These are phyloP conservation scores for Scomber colias DNA, from an alignment of 2,113 vertebrate species.

Conservation along the genomic window DNA sequence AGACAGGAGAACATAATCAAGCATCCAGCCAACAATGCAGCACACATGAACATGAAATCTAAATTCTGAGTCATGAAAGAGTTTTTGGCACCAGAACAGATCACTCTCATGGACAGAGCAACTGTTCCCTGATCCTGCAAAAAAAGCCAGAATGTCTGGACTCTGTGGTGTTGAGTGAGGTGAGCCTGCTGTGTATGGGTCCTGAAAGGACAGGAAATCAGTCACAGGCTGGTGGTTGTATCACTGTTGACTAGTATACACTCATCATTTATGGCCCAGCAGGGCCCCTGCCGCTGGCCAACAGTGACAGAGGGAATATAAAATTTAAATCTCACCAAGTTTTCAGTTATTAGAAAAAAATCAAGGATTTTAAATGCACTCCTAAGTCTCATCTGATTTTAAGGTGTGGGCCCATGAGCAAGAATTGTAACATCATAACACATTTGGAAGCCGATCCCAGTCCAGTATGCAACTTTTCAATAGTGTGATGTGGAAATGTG, in stretches of 20 bases:
- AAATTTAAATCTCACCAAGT: too few relatives aligned
- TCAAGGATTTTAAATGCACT: too few relatives aligned
- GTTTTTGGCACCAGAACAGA: conserved; percentile 15
- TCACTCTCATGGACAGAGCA: background rate
- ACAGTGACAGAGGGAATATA: background rate
- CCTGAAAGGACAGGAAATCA: background rate
- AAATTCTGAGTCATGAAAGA: conserved; percentile 5
- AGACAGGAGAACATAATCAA: conserved; percentile 7
- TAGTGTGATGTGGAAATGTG: too few relatives aligned
- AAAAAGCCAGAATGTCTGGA: conserved; percentile 39
- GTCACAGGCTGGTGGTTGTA: background rate
- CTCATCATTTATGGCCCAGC: conserved; percentile 15
- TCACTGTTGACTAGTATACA: conserved; percentile 34
- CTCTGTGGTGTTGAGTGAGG: conserved; percentile 2
- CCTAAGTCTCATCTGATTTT: too few relatives aligned
- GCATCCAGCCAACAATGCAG: background rate
- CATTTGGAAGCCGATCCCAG: too few relatives aligned
- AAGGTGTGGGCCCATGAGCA: too few relatives aligned
- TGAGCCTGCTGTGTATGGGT: background rate
- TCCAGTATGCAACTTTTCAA: too few relatives aligned
- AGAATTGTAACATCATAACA: too few relatives aligned
- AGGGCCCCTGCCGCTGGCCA: background rate
- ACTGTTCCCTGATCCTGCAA: conserved; percentile 46
- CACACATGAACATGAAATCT: conserved; percentile 6
- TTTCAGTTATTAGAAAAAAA: too few relatives aligned